phyloP scores from a whole-genome alignment of 2,888 invertebrate species.

The Drosophila aldrichi region DNA sequence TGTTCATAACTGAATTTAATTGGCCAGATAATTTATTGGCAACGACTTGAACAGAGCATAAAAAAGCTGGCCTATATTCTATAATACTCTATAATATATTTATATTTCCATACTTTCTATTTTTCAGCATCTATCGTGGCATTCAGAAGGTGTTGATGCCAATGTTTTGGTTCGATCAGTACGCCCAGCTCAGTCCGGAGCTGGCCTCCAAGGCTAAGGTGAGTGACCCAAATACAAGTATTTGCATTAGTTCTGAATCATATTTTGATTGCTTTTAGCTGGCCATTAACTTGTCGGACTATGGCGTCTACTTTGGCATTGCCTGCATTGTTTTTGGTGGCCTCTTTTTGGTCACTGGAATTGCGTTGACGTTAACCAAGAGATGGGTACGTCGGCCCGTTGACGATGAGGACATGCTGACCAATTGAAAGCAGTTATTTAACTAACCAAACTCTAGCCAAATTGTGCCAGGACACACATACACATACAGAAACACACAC shows the following conservation, averaged over 20 bases:
- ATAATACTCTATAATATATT: neutral
- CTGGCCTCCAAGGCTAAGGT: slow-evolving; percentile 86
- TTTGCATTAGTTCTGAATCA: neutral
- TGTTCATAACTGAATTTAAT: neutral
- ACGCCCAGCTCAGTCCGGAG: slow-evolving; percentile 87
- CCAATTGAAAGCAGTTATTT: slow-evolving; percentile 44
- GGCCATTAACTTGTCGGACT: slow-evolving; percentile 75
- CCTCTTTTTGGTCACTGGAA: slow-evolving; percentile 76
- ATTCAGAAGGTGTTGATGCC: slow-evolving; percentile 88
- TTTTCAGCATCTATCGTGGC: slow-evolving; percentile 87
- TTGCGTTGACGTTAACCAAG: slow-evolving; percentile 81
- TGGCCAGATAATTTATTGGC: neutral
- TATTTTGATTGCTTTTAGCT: slow-evolving; percentile 64
- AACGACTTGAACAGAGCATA: neutral
- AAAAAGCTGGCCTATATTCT: no score
- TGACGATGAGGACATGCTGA: slow-evolving; percentile 82
- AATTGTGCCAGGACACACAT: slow-evolving; percentile 64
- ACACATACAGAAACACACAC: slow-evolving; percentile 6
- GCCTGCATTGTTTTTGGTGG: slow-evolving; percentile 75
- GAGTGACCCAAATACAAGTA: slow-evolving; percentile 1
- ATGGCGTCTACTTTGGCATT: slow-evolving; percentile 82
- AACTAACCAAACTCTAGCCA: slow-evolving; percentile 44
- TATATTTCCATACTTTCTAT: slow-evolving; percentile 5
- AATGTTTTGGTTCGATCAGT: slow-evolving; percentile 92
- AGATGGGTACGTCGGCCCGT: slow-evolving; percentile 72